Conservation (phyloP, 2,797 vertebrate species). For the Acanthiza pusilla region DNA sequence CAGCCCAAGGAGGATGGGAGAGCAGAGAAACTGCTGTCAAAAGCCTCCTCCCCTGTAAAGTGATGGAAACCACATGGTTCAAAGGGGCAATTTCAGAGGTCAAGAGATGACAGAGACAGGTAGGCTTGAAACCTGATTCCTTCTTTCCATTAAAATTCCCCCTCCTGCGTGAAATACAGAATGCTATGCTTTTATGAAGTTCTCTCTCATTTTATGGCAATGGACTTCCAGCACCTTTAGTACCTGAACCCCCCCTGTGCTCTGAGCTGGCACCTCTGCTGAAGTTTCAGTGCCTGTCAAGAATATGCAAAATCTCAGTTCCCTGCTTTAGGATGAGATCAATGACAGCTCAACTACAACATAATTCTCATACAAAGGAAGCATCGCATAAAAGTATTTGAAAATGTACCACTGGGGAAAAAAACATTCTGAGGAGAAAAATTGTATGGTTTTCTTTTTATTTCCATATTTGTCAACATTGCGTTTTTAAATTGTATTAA, state of each 20-base stretch:
- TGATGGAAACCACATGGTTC: background rate
- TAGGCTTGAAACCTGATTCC: background rate
- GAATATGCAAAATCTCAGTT: background rate
- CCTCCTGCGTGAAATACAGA: background rate
- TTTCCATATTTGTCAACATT: background rate
- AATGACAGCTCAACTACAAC: background rate
- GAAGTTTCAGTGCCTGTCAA: background rate
- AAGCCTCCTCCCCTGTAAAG: background rate
- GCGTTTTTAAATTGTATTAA: background rate
- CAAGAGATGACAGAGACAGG: background rate
- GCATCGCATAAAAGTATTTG: background rate
- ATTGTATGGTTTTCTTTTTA: background rate
- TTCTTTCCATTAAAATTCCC: background rate
- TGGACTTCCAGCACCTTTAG: background rate
- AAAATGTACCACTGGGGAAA: background rate
- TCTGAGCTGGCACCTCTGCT: background rate
- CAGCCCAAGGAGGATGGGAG: background rate
- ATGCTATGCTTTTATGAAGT: background rate
- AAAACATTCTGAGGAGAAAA: background rate
- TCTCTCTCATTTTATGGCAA: background rate
- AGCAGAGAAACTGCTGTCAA: background rate
- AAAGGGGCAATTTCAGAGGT: slow-evolving; percentile 1
- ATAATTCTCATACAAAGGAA: background rate
- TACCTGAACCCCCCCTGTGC: background rate
- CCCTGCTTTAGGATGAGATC: background rate